Conservation (phyloP, 1,140 invertebrate genomes). For the Cherax quadricarinatus region DNA sequence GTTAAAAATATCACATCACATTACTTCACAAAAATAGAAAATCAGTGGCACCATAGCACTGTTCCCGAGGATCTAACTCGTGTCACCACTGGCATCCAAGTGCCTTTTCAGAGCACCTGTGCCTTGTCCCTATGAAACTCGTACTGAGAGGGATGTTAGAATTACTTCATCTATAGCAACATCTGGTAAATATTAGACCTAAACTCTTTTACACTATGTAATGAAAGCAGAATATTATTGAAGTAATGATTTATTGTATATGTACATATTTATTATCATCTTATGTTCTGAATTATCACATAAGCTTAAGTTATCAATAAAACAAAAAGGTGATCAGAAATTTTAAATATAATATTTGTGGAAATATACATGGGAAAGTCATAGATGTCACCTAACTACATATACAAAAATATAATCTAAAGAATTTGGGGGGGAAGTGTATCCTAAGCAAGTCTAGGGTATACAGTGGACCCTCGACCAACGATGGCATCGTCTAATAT, state of each 20-base stretch:
- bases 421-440: too few relatives aligned
- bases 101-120: slow-evolving; percentile 52
- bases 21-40: not conserved
- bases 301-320: too few relatives aligned
- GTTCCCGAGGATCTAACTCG: not conserved
- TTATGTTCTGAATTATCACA: too few relatives aligned
- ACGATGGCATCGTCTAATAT: too few relatives aligned
- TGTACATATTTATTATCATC: not conserved
- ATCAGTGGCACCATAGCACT: slow-evolving; percentile 20
- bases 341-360: too few relatives aligned
- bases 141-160: not conserved
- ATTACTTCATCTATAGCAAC: slow-evolving; percentile 1
- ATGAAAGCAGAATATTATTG: not conserved
- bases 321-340: too few relatives aligned
- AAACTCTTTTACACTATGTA: not conserved
- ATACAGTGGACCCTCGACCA: too few relatives aligned
- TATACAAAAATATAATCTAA: too few relatives aligned
- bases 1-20: not conserved
- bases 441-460: too few relatives aligned
- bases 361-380: too few relatives aligned
- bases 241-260: not conserved
- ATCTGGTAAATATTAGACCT: not conserved
- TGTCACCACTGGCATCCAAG: slow-evolving; percentile 46
- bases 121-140: slow-evolving; percentile 20
- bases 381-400: too few relatives aligned